Conservation (phyloP, 2,888 invertebrate genomes). For the Hyles lineata region DNA sequence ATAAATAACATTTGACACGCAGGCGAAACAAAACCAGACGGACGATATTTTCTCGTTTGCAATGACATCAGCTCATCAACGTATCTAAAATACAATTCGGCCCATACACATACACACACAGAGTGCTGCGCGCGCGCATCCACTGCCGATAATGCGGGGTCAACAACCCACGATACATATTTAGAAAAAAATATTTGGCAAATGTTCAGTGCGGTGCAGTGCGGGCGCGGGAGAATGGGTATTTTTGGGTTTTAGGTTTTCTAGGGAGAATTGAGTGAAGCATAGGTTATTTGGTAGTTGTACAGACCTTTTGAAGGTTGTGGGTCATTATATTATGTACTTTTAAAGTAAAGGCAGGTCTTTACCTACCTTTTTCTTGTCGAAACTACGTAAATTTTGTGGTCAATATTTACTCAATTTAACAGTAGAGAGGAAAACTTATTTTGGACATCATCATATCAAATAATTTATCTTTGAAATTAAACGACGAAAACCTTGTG, state of each 20-base stretch:
- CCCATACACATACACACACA: slow-evolving; percentile 35
- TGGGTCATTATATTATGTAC: too few relatives aligned
- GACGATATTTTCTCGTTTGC: slow-evolving; percentile 31
- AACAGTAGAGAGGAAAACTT: too few relatives aligned
- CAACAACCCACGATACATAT: slow-evolving; percentile 76
- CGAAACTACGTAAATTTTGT: too few relatives aligned
- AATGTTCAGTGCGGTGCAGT: slow-evolving; percentile 75
- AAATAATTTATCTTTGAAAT: too few relatives aligned
- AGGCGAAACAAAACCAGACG: neutral
- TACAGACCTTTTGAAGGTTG: too few relatives aligned
- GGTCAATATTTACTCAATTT: too few relatives aligned
- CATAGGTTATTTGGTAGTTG: too few relatives aligned
- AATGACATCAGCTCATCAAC: slow-evolving; percentile 51
- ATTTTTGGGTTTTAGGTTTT: neutral
- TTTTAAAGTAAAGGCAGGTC: too few relatives aligned
- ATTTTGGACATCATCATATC: too few relatives aligned
- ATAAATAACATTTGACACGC: neutral
- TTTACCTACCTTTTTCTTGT: too few relatives aligned
- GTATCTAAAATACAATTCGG: slow-evolving; percentile 54
- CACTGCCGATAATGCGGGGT: slow-evolving; percentile 80
- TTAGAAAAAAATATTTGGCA: slow-evolving; percentile 85
- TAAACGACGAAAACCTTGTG: too few relatives aligned
- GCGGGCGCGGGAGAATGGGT: slow-evolving; percentile 34
- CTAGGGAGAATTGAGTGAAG: too few relatives aligned
- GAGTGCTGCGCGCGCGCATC: slow-evolving; percentile 67